Conservation (phyloP, 1,140 invertebrate species). For the Apis laboriosa region DNA sequence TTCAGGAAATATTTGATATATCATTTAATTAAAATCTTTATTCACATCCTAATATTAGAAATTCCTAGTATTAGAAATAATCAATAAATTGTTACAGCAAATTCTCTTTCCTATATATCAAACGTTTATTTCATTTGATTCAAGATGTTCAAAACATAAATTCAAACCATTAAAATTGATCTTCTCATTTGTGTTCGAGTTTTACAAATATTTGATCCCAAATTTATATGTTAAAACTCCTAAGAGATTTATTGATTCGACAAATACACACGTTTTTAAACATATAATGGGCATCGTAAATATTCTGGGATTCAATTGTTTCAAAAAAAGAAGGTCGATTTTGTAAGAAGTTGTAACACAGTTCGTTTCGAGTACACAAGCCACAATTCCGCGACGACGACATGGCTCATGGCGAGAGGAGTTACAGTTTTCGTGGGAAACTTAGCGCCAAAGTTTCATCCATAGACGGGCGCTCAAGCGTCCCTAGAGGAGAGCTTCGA, state of each 20-base stretch:
- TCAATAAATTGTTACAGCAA: too few relatives aligned
- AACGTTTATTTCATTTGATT: background rate
- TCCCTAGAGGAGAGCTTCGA: conserved; percentile 29
- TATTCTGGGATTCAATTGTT: background rate
- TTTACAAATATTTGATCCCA: background rate
- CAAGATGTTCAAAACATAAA: background rate
- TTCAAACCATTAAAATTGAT: background rate
- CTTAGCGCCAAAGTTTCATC: conserved; percentile 43
- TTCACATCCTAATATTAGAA: too few relatives aligned
- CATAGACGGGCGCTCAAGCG: conserved; percentile 31
- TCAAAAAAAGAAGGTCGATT: background rate
- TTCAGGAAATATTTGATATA: too few relatives aligned
- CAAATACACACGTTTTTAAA: too few relatives aligned
- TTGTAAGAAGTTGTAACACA: conserved; percentile 42
- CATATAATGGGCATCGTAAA: background rate
- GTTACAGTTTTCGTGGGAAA: conserved; percentile 37
- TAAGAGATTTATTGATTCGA: background rate
- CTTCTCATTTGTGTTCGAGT: background rate
- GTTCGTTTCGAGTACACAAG: background rate
- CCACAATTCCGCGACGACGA: background rate
- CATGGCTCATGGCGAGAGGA: conserved; percentile 23
- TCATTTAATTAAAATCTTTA: too few relatives aligned
- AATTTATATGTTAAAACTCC: background rate
- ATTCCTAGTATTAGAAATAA: too few relatives aligned
- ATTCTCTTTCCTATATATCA: too few relatives aligned